Percentiles rank a stretch among this genome's conserved stretches.
These are phyloP conservation scores for Euura saliciscinereae DNA, from an alignment of 1,140 invertebrate species.

Conservation along the genomic window DNA sequence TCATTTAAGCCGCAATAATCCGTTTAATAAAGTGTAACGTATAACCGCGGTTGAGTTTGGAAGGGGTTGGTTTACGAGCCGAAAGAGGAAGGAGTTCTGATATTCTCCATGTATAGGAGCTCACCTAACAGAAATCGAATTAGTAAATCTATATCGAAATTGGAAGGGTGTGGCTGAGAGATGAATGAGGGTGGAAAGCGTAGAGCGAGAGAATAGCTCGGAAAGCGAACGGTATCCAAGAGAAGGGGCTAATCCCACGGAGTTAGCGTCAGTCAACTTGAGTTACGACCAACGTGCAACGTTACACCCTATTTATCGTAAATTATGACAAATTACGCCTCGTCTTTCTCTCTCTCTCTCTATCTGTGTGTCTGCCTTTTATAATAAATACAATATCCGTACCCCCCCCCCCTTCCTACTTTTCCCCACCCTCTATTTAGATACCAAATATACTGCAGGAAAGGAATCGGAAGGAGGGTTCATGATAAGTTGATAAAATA, in stretches of 20 bases:
- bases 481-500: too few relatives aligned
- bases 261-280: slow-evolving; percentile 47
- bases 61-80: too few relatives aligned
- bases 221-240: slow-evolving; percentile 14
- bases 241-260: slow-evolving; percentile 38
- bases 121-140: background rate
- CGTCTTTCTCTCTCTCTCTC: background rate
- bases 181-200: slow-evolving; percentile 16
- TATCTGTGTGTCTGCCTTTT: slow-evolving; percentile 11
- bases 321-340: slow-evolving; percentile 45
- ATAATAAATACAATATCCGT: slow-evolving; percentile 38
- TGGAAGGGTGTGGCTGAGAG: slow-evolving; percentile 13
- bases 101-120: too few relatives aligned
- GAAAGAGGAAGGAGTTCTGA: too few relatives aligned
- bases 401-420: background rate
- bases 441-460: too few relatives aligned
- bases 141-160: background rate
- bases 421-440: too few relatives aligned
- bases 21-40: too few relatives aligned
- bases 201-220: slow-evolving; percentile 5
- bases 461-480: too few relatives aligned
- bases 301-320: slow-evolving; percentile 39
- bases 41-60: too few relatives aligned
- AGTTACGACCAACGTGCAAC: slow-evolving; percentile 37
- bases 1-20: too few relatives aligned